phyloP scores from a whole-genome alignment of 2,888 invertebrate species.

The Drosophila lacicola region DNA sequence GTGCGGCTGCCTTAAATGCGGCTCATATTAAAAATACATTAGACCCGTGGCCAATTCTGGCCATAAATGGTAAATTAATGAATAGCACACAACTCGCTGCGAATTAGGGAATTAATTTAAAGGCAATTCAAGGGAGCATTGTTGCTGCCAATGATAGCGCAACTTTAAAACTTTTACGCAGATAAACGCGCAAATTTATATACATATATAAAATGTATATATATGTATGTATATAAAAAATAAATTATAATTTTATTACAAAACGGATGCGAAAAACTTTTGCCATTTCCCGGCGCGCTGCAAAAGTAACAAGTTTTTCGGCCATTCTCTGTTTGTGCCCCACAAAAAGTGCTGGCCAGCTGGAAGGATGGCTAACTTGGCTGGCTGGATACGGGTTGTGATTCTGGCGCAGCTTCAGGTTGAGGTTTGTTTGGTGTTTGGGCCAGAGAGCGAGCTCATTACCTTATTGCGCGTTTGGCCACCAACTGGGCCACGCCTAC shows the following conservation, averaged over 20 bases:
- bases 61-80: constrained; percentile 29
- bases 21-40: constrained; percentile 46
- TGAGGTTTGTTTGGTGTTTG: constrained; percentile 2
- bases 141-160: neutral
- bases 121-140: neutral
- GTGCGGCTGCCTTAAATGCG: constrained; percentile 33
- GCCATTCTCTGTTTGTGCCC: constrained; percentile 17
- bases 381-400: constrained; percentile 2
- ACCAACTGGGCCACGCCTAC: constrained; percentile 35
- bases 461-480: constrained; percentile 66
- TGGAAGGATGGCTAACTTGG: constrained; percentile 2
- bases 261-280: constrained; percentile 73
- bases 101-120: neutral
- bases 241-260: constrained; percentile 77
- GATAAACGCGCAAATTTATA: constrained; percentile 39
- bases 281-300: constrained; percentile 69
- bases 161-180: constrained; percentile 15
- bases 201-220: neutral
- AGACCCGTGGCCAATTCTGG: constrained; percentile 5
- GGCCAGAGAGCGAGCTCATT: constrained; percentile 65
- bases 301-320: constrained; percentile 68
- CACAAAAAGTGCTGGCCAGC: constrained; percentile 4
- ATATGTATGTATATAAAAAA: constrained; percentile 20
- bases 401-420: constrained; percentile 18
- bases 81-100: neutral